phyloP scores from a whole-genome alignment of 2,797 vertebrate species.

The Lepidocolaptes lacrymiger region DNA sequence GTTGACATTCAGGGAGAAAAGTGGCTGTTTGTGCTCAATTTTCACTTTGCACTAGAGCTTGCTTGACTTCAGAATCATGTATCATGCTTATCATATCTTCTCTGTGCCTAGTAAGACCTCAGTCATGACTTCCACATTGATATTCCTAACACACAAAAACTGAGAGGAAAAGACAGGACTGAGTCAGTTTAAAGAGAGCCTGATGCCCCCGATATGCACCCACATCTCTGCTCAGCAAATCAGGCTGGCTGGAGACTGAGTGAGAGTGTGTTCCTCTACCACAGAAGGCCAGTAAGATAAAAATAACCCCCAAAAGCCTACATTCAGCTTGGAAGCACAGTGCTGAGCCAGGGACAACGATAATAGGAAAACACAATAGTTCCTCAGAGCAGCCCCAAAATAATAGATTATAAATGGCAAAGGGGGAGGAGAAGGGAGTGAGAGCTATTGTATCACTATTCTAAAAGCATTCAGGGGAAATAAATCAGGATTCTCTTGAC shows the following conservation, averaged over 20 bases:
- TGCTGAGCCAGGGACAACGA: slow-evolving; percentile 42
- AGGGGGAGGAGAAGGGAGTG: background rate
- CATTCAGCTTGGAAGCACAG: background rate
- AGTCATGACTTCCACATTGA: background rate
- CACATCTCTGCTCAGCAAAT: background rate
- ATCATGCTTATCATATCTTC: fast-evolving
- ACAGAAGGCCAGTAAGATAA: slow-evolving; percentile 50
- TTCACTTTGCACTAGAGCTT: background rate
- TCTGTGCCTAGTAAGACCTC: background rate
- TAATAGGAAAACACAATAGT: slow-evolving; percentile 17
- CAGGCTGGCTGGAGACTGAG: background rate
- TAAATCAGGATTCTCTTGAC: background rate
- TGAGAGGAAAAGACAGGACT: background rate
- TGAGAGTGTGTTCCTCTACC: background rate
- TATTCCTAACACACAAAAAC: background rate
- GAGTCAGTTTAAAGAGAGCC: background rate
- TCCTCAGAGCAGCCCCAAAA: slow-evolving; percentile 32
- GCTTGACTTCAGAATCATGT: background rate
- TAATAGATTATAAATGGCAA: background rate
- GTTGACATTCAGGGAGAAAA: background rate
- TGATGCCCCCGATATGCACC: background rate
- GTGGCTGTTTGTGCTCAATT: background rate
- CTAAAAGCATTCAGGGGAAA: slow-evolving; percentile 3
- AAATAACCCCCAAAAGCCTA: slow-evolving; percentile 38
- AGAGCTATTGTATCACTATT: slow-evolving; percentile 11